phyloP scores from a whole-genome alignment of 2,113 vertebrate genomes.

The Gopherus evgoodei region DNA sequence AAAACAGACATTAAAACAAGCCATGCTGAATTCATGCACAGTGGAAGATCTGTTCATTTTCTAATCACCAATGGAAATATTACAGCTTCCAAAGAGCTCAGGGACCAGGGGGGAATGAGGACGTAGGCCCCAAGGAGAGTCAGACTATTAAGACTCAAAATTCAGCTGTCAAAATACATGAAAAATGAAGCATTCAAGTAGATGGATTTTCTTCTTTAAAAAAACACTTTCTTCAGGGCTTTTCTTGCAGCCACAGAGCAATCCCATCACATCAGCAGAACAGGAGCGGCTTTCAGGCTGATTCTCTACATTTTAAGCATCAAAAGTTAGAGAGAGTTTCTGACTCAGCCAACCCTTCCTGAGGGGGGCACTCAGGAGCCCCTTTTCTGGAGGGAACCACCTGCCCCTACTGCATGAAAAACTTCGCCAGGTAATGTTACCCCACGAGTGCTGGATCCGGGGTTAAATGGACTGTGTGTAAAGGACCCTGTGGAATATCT shows the following conservation, averaged over 20 bases:
- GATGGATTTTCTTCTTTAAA: constrained; percentile 22
- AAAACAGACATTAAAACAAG: no score
- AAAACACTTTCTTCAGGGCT: constrained; percentile 34
- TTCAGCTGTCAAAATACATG: constrained; percentile 17
- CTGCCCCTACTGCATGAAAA: background rate
- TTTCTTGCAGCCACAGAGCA: constrained; percentile 8
- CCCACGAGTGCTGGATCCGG: background rate
- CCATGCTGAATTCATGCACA: no score
- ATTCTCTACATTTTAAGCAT: background rate
- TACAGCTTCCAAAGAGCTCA: constrained; percentile 10
- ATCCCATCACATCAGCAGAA: background rate
- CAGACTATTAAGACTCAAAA: background rate
- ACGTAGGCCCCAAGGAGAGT: background rate
- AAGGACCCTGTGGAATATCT: background rate
- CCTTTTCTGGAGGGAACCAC: background rate
- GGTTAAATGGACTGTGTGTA: background rate
- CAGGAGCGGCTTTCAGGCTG: background rate
- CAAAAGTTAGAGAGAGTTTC: background rate
- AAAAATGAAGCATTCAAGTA: constrained; percentile 26
- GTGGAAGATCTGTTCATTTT: background rate
- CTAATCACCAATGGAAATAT: background rate
- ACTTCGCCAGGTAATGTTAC: background rate
- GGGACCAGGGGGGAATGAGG: background rate
- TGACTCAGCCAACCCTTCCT: background rate
- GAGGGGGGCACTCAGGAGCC: background rate